A percentile compares a stretch with the other conserved stretches of the same genome.
phyloP scores from a whole-genome alignment of 2,113 vertebrate genomes.

The Muntiacus reevesi region DNA sequence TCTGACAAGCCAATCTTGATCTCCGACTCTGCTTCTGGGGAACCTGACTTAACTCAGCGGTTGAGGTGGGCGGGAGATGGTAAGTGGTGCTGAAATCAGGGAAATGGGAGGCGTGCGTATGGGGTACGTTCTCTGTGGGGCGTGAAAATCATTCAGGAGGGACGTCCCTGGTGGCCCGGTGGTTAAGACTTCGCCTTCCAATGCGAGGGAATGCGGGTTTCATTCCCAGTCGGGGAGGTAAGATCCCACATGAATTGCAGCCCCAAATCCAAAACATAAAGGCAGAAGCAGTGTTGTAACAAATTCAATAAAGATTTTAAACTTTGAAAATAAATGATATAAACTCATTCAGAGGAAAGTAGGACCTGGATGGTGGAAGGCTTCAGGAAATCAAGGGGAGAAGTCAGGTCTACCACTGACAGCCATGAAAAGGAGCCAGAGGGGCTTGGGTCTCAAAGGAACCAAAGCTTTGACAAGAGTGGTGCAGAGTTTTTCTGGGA shows the following conservation, averaged over 20 bases:
- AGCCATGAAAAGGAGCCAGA: background rate
- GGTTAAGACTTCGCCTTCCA: background rate
- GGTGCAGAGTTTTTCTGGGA: background rate
- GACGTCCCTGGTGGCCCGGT: background rate
- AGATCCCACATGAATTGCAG: background rate
- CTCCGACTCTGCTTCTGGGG: background rate
- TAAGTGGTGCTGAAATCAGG: background rate
- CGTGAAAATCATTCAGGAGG: background rate
- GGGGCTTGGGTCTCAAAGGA: background rate
- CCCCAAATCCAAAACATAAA: background rate
- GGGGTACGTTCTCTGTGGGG: background rate
- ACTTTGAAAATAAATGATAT: background rate
- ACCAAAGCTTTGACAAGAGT: background rate
- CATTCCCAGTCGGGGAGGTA: background rate
- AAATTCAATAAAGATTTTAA: background rate
- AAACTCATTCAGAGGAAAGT: background rate
- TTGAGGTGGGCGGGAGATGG: background rate
- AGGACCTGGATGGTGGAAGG: background rate
- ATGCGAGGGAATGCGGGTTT: accelerated
- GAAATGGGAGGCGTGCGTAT: background rate
- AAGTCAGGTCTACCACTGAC: background rate
- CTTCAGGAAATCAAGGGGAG: background rate
- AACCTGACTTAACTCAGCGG: background rate
- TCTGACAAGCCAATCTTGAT: background rate
- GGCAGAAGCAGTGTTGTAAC: background rate